Percentiles rank a stretch among this genome's conserved stretches.
Conservation (phyloP, 1,140 invertebrate species). For the Dinothrombium tinctorium region DNA sequence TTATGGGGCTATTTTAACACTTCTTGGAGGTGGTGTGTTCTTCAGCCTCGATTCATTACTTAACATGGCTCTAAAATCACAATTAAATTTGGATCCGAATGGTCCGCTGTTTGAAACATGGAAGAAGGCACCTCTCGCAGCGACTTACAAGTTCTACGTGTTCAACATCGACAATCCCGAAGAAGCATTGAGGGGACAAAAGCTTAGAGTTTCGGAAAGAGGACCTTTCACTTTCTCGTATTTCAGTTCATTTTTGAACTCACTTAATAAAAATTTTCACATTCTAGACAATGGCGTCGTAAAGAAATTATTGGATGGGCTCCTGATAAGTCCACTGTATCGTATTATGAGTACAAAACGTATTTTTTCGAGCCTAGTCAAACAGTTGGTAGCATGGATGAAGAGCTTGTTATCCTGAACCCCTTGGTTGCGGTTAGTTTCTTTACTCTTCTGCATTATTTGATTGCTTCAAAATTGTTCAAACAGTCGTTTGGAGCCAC, state of each 20-base stretch:
- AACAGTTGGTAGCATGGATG: conserved; percentile 1
- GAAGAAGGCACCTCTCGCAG: neutral
- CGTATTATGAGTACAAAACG: conserved; percentile 7
- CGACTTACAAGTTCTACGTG: neutral
- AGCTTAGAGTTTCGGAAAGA: neutral
- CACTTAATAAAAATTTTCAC: no score
- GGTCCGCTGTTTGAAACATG: neutral
- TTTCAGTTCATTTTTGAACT: no score
- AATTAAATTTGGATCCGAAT: neutral
- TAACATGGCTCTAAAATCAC: no score
- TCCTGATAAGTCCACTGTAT: conserved; percentile 3
- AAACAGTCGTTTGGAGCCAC: neutral
- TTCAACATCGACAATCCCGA: conserved; percentile 3
- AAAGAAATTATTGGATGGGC: conserved; percentile 5
- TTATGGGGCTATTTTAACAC: no score
- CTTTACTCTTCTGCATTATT: no score
- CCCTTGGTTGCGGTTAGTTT: conserved; percentile 10
- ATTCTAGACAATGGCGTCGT: neutral
- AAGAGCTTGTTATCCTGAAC: conserved; percentile 10
- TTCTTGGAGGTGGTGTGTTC: no score
- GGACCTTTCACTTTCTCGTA: conserved; percentile 2
- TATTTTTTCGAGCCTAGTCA: neutral
- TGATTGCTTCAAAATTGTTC: conserved; percentile 7
- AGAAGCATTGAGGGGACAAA: neutral
- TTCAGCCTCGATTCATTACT: no score